Conservation (phyloP, 2,888 invertebrate genomes). For the Caenorhabditis zanzibari region DNA sequence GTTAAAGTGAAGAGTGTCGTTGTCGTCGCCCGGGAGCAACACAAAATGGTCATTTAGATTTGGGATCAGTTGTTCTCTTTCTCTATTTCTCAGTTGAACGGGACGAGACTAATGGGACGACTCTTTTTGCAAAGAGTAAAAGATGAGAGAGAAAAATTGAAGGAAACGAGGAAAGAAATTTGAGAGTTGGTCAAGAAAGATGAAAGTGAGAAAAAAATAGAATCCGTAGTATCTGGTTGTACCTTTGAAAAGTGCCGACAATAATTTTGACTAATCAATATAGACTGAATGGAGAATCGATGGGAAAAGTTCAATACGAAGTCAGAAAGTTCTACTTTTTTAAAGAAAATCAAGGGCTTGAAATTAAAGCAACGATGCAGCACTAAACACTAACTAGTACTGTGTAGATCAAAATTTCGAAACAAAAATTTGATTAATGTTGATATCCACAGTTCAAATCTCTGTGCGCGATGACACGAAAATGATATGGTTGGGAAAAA, state of each 20-base stretch:
- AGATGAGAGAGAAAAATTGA: conserved; percentile 3
- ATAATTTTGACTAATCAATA: background rate
- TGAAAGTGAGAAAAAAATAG: conserved; percentile 3
- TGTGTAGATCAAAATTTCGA: too few relatives aligned
- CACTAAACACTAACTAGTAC: too few relatives aligned
- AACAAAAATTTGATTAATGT: too few relatives aligned
- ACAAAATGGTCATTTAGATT: conserved; percentile 58
- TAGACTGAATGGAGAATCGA: background rate
- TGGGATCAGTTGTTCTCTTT: conserved; percentile 50
- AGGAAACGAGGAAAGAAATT: conserved; percentile 13
- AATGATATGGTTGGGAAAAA: too few relatives aligned
- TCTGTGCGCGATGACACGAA: too few relatives aligned
- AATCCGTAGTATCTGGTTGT: conserved; percentile 8
- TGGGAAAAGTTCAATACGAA: background rate
- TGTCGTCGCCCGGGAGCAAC: conserved; percentile 32
- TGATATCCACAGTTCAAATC: too few relatives aligned
- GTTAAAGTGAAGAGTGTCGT: conserved; percentile 34
- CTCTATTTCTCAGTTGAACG: conserved; percentile 33
- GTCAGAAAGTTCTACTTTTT: background rate
- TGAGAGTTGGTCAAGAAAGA: conserved; percentile 41
- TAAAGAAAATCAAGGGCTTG: too few relatives aligned
- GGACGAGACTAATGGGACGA: conserved; percentile 30
- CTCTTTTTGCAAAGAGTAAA: conserved; percentile 32
- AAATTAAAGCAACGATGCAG: too few relatives aligned
- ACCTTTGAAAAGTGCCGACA: conserved; percentile 50